Percentiles rank a stretch among this genome's conserved stretches.
These are phyloP conservation scores for Drosophila kanapiae DNA, from an alignment of 1,140 invertebrate species.

Conservation along the genomic window DNA sequence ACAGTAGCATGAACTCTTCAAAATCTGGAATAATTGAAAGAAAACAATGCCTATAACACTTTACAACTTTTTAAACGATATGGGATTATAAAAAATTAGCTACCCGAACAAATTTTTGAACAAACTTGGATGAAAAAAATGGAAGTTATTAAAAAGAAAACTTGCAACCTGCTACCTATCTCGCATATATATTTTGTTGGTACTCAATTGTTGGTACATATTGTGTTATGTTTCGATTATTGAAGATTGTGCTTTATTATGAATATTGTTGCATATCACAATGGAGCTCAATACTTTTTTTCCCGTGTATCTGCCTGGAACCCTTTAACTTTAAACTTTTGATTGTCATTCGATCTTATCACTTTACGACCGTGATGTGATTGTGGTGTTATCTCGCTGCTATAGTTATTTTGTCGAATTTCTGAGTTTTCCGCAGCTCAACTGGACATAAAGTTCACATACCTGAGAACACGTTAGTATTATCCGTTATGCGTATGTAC, in stretches of 20 bases:
- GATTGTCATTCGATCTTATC: background rate
- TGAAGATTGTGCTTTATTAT: too few species aligned
- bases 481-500: conserved; percentile 40
- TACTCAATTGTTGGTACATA: too few species aligned
- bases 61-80: background rate
- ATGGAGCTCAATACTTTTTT: background rate
- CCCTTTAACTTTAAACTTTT: background rate
- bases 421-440: background rate
- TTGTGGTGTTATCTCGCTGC: background rate
- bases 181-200: too few species aligned
- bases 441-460: background rate
- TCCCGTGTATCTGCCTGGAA: background rate
- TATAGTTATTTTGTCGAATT: background rate
- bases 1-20: background rate
- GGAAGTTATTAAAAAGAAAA: too few species aligned
- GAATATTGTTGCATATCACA: too few species aligned
- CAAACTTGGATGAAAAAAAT: too few species aligned
- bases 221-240: too few species aligned
- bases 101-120: too few species aligned
- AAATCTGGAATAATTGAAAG: background rate
- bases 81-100: too few species aligned
- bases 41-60: background rate
- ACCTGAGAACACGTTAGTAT: conserved; percentile 14
- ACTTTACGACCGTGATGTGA: background rate
- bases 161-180: too few species aligned